Conservation (phyloP, 2,113 vertebrate species). For the Actenoides lindsayi region DNA sequence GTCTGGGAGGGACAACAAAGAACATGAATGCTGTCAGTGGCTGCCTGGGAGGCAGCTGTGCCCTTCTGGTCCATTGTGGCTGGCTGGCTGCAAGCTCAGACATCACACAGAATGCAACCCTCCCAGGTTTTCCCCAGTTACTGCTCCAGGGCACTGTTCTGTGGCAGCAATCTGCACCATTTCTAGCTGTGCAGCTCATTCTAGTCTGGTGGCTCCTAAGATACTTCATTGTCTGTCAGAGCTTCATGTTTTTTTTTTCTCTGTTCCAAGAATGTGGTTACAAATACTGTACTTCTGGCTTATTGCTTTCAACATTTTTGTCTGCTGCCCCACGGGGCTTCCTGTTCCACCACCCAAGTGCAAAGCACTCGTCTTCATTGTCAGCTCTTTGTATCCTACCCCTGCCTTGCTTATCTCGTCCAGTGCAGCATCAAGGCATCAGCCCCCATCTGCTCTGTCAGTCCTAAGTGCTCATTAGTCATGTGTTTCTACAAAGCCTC, state of each 20-base stretch:
- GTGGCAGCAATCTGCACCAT: background rate
- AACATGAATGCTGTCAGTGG: background rate
- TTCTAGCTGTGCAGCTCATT: background rate
- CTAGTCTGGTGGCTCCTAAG: background rate
- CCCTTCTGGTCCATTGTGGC: background rate
- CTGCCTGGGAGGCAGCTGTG: background rate
- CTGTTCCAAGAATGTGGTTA: background rate
- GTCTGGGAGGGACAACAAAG: background rate
- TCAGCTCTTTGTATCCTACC: background rate
- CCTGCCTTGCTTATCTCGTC: background rate
- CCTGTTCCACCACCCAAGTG: background rate
- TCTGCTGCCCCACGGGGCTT: background rate
- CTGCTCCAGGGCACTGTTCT: background rate
- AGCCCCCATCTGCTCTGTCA: background rate
- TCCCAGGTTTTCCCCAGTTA: background rate
- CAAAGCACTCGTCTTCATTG: background rate
- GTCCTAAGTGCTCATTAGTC: background rate
- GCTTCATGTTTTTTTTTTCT: background rate
- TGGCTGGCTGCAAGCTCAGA: background rate
- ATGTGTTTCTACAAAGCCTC: background rate
- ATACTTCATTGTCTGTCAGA: slow-evolving; percentile 22
- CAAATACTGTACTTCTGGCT: background rate
- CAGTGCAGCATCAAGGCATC: background rate
- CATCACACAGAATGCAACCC: background rate
- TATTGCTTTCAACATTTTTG: slow-evolving; percentile 11